phyloP scores from a whole-genome alignment of 2,113 vertebrate genomes.

The Vidua macroura region DNA sequence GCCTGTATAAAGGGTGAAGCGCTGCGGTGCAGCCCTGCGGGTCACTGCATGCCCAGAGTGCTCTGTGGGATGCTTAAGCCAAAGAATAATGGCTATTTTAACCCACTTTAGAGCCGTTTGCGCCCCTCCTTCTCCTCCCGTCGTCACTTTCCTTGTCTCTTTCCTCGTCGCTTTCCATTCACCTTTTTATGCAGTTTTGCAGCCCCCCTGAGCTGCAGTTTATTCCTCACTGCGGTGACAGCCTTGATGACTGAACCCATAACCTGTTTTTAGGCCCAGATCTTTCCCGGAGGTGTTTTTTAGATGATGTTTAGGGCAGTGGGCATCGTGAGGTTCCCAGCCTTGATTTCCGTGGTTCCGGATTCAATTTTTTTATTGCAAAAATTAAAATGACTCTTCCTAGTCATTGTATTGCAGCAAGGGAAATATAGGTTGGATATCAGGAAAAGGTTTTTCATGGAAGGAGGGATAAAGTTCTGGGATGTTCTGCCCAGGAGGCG shows the following conservation, averaged over 20 bases:
- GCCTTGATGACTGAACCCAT: accelerated
- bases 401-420: accelerated
- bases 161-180: neutral
- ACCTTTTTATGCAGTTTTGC: neutral
- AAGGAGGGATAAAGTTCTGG: neutral
- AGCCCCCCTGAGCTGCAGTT: accelerated
- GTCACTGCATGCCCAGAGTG: accelerated
- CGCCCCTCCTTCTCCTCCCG: accelerated
- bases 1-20: accelerated
- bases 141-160: accelerated
- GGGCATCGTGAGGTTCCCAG: neutral
- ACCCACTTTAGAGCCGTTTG: accelerated
- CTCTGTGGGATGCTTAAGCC: accelerated
- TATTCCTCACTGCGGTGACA: accelerated
- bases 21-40: neutral
- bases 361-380: neutral
- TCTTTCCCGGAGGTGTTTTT: no score
- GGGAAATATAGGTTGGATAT: neutral
- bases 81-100: no score
- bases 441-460: neutral
- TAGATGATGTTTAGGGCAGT: accelerated
- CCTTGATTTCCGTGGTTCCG: accelerated
- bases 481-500: neutral
- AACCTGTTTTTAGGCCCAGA: accelerated
- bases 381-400: neutral